These are phyloP conservation scores for Rhea pennata DNA, from an alignment of 2,113 vertebrate genomes.

Conservation along the genomic window DNA sequence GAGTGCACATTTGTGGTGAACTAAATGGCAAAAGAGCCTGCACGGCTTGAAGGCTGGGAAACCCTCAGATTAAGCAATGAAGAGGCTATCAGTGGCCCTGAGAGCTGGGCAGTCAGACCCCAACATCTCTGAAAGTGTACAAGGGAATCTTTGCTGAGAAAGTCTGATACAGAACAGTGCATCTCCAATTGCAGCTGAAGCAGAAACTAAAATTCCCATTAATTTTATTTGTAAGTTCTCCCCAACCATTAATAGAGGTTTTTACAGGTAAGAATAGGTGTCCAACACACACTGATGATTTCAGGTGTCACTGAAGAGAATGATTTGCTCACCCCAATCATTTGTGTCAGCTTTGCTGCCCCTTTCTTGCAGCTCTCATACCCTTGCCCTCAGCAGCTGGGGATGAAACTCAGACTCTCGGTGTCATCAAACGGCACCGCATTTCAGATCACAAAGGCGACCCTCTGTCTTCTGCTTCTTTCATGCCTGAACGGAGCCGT, in stretches of 20 bases:
- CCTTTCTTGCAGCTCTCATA: neutral
- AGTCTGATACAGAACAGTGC: neutral
- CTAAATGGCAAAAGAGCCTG: neutral
- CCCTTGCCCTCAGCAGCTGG: neutral
- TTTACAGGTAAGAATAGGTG: neutral
- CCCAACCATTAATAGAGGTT: neutral
- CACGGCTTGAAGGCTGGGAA: neutral
- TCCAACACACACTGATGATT: accelerated
- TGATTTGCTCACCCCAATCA: neutral
- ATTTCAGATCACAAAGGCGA: neutral
- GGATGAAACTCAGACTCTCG: neutral
- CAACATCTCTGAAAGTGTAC: neutral
- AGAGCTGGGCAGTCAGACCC: neutral
- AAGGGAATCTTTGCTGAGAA: neutral
- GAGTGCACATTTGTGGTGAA: neutral
- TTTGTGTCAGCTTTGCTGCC: neutral
- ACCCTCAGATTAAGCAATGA: neutral
- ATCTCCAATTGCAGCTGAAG: neutral
- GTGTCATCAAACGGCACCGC: neutral
- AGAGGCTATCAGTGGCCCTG: neutral
- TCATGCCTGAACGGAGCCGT: accelerated
- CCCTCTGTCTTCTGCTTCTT: neutral
- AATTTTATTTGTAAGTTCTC: neutral
- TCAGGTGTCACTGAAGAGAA: neutral
- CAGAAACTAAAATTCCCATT: neutral